Evolutionary conservation across 1,140 invertebrate genomes (phyloP).

Genomic region (Gonioctena quinquepunctata): DNA sequence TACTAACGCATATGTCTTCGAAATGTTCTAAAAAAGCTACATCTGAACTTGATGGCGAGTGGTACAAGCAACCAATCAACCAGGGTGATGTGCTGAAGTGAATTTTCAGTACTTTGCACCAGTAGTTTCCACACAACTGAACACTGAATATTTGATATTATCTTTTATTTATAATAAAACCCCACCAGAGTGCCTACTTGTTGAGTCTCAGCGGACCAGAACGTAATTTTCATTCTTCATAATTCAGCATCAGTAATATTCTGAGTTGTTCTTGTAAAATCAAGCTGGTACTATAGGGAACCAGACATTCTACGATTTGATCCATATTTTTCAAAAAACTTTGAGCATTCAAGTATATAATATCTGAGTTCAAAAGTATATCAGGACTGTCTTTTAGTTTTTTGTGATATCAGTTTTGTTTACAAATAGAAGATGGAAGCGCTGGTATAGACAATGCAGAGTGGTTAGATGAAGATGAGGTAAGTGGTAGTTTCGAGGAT

Average conservation of each 20-base stretch:
- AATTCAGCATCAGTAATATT: too few species aligned
- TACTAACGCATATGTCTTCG: background rate
- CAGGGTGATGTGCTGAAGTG: background rate
- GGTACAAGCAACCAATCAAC: background rate
- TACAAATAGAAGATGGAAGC: too few species aligned
- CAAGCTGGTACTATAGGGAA: background rate
- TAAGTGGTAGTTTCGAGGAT: too few species aligned
- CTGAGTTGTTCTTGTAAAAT: background rate
- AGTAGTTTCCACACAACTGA: background rate
- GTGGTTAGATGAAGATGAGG: too few species aligned
- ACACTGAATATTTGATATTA: background rate
- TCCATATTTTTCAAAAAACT: too few species aligned
- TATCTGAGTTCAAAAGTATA: too few species aligned
- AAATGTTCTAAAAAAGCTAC: background rate
- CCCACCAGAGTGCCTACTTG: background rate
- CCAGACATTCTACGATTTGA: too few species aligned
- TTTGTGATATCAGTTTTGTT: too few species aligned
- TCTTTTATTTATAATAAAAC: conserved; percentile 2
- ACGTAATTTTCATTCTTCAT: background rate
- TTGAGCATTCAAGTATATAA: too few species aligned
- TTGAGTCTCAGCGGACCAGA: background rate
- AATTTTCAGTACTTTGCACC: background rate
- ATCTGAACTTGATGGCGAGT: background rate
- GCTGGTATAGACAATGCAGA: too few species aligned
- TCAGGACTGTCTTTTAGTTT: too few species aligned